Percentiles rank a stretch among this genome's conserved stretches.
Conservation (phyloP, 1,140 invertebrate genomes). For the Neotoxoptera formosana region DNA sequence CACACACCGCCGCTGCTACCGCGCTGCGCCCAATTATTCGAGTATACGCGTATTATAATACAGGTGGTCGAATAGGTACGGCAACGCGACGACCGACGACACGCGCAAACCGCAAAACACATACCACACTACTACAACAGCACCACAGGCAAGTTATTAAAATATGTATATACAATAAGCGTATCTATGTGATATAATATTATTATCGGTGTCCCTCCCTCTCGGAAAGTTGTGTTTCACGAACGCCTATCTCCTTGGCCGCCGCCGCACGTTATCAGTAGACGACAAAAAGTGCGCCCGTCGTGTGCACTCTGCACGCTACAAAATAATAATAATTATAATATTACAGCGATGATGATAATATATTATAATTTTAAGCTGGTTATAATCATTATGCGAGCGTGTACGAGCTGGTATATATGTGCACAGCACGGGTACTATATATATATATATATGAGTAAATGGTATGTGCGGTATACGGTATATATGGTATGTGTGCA, state of each 20-base stretch:
- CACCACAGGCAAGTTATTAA: too few species aligned
- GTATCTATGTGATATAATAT: neutral
- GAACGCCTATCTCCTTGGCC: neutral
- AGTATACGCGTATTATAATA: neutral
- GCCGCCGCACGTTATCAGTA: neutral
- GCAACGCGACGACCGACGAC: neutral
- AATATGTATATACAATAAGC: too few species aligned
- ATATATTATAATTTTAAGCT: conserved; percentile 19
- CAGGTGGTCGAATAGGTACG: neutral
- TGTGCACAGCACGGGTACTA: neutral
- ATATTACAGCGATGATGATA: neutral
- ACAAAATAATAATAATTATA: neutral
- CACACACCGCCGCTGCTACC: too few species aligned
- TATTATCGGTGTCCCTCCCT: neutral
- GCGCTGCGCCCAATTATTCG: too few species aligned
- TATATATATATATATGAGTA: neutral
- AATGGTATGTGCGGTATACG: neutral
- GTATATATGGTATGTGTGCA: neutral
- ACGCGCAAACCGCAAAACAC: neutral
- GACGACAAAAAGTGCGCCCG: neutral
- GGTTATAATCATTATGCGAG: neutral
- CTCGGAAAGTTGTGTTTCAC: neutral
- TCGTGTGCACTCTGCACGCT: neutral
- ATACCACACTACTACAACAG: too few species aligned
- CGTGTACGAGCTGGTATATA: neutral